Conservation (phyloP, 2,113 vertebrate genomes). For the Halcyon senegalensis region DNA sequence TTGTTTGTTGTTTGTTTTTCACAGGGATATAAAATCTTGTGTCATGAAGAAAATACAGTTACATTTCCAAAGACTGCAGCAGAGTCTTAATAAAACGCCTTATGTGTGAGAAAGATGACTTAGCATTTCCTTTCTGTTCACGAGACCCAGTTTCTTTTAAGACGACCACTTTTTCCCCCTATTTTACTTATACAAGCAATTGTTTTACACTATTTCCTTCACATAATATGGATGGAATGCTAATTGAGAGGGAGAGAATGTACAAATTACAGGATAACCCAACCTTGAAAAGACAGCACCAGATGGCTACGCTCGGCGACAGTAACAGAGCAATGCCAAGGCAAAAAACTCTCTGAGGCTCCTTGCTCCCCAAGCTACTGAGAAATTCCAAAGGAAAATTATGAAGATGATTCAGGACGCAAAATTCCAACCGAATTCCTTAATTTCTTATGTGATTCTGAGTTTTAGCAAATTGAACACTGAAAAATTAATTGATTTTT, state of each 20-base stretch:
- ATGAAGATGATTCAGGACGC: background rate
- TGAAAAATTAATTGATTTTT: background rate
- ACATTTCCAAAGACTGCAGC: background rate
- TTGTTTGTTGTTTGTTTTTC: background rate
- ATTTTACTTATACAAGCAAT: background rate
- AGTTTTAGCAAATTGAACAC: background rate
- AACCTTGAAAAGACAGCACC: conserved; percentile 66
- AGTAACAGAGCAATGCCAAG: conserved; percentile 18
- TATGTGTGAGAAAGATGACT: background rate
- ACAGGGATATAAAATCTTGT: background rate
- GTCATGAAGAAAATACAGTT: background rate
- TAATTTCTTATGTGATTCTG: background rate
- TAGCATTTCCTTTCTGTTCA: background rate
- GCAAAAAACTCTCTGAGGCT: background rate
- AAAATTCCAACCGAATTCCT: background rate
- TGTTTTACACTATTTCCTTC: background rate
- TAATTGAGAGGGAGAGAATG: conserved; percentile 39
- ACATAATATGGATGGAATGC: background rate
- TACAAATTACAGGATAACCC: conserved; percentile 53
- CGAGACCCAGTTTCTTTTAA: background rate
- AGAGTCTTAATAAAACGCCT: background rate
- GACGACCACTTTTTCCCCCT: background rate
- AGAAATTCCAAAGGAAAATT: background rate
- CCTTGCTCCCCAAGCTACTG: background rate
- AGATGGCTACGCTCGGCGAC: conserved; percentile 58